Evolutionary conservation across 2,888 invertebrate species (phyloP).

Genomic region (Thymelicus sylvestris): DNA sequence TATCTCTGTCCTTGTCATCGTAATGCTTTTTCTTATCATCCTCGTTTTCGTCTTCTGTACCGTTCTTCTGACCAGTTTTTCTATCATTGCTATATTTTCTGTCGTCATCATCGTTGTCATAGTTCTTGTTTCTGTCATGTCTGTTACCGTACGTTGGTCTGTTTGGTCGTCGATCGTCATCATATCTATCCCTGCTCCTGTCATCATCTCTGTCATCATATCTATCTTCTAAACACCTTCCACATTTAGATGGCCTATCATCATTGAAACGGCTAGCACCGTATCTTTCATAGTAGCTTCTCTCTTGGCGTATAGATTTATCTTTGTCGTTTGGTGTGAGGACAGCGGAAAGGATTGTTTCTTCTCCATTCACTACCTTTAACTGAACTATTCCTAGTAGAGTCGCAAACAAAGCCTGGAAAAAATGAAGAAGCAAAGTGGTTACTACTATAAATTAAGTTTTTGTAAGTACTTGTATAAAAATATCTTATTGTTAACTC

Average conservation of each 20-base stretch:
- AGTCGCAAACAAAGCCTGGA: conserved; percentile 57
- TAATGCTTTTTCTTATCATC: conserved; percentile 56
- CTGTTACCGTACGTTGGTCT: conserved; percentile 68
- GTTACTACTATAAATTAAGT: not conserved
- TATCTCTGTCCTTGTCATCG: conserved; percentile 60
- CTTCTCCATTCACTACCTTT: conserved; percentile 52
- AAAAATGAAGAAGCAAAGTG: conserved; percentile 42
- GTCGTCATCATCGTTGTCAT: conserved; percentile 51
- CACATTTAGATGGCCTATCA: conserved; percentile 63
- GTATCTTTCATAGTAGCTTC: conserved; percentile 73
- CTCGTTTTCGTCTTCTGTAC: conserved; percentile 65
- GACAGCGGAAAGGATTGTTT: conserved; percentile 62
- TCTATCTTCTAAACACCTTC: conserved; percentile 62
- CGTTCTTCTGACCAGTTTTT: conserved; percentile 59
- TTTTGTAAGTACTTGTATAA: conserved; percentile 1
- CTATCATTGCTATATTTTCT: conserved; percentile 55
- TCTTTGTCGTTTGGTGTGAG: conserved; percentile 51
- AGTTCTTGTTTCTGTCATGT: conserved; percentile 59
- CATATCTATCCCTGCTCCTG: conserved; percentile 51
- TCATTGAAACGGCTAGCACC: conserved; percentile 59
- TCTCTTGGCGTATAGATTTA: conserved; percentile 60
- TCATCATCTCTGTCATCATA: conserved; percentile 61
- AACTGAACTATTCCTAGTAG: conserved; percentile 48
- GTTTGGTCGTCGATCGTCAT: conserved; percentile 54
- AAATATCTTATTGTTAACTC: not conserved